Base-by-base conservation (phyloP, 2,797 vertebrate species). In the Triplophysa bombifrons region DNA sequence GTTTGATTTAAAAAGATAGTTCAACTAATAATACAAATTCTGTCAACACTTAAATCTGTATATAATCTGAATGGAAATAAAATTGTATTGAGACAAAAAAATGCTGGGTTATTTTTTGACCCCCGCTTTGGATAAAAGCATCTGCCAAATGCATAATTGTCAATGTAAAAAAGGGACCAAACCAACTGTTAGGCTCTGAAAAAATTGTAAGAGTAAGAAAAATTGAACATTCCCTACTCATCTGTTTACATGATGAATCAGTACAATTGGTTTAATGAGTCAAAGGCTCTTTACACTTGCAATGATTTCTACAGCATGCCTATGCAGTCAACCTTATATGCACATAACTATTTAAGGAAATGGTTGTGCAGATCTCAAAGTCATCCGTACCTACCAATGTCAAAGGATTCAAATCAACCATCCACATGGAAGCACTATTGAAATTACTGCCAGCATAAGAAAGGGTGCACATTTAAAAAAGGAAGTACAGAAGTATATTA, bases 391-490 rank as follows among this genome's bases (percentile, higher is more conserved):
- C 67, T 69, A 56, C 14, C 48, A 78, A 78, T 83, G 61, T 72
- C 53, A 67, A 76, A 70, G 70, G 55, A 70, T 82, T 82, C 17
- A 78, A 79, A 82, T 82, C 76, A 79, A 58, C 76, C n/a, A 14
- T 70, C 76, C 65, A 58, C 14, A 78, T 14, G 34, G 30, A 69
- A 74, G 20, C 50, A 34, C 56, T 38, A 58, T 51, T 63, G 46
- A 20, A 53, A 22, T 51, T 77, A 74, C 60, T 73, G 53, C 48
- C 50, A 63, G 66, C 10, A 55, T n/a, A 63, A 79, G 72, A 68
- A 74, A 64, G 13, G 11, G 30, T 51, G 25, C 20, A 17, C 65
- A 61, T 55, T 72, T 44, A 63, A 41, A 58, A 58, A 68, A 71
- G 60, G 8, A 53, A 48, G 38, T 48, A 64, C 22, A 20, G 63